These are phyloP conservation scores for Takifugu rubripes DNA, from an alignment of 2,797 vertebrate genomes.

Conservation along the genomic window DNA sequence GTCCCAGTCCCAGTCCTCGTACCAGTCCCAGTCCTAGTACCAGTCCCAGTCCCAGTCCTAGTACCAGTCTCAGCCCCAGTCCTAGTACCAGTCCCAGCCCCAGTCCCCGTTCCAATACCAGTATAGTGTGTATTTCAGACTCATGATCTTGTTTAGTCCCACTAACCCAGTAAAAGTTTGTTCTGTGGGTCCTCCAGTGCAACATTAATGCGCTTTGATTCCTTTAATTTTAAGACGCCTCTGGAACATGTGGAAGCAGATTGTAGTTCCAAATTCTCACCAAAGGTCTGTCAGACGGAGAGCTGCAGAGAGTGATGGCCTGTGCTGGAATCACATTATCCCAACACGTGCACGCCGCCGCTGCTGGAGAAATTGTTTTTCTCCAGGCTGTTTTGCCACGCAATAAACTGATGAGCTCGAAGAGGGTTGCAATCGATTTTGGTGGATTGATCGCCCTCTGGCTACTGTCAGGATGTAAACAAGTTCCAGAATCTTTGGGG, in stretches of 20 bases:
- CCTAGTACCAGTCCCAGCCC: too few relatives aligned
- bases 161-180: too few relatives aligned
- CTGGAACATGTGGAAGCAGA: background rate
- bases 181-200: too few relatives aligned
- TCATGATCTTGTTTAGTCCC: too few relatives aligned
- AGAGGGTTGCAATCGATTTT: slow-evolving; percentile 52
- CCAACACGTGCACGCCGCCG: slow-evolving; percentile 38
- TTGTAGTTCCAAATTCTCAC: slow-evolving; percentile 11
- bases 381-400: slow-evolving; percentile 46
- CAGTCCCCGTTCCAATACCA: too few relatives aligned
- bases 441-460: slow-evolving; percentile 48
- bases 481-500: slow-evolving; percentile 32
- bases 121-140: too few relatives aligned
- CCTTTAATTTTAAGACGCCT: too few relatives aligned
- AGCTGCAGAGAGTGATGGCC: slow-evolving; percentile 27
- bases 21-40: too few relatives aligned
- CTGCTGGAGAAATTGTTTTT: slow-evolving; percentile 40
- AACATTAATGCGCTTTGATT: too few relatives aligned
- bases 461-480: slow-evolving; percentile 49
- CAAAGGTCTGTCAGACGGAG: slow-evolving; percentile 18
- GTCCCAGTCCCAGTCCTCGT: too few relatives aligned
- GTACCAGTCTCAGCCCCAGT: too few relatives aligned
- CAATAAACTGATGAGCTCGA: slow-evolving; percentile 54
- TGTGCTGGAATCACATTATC: slow-evolving; percentile 41
- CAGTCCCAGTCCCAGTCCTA: too few relatives aligned